A percentile compares a stretch with the other conserved stretches of the same genome.
Conservation (phyloP, 2,888 invertebrate genomes). For the Lamellibrachia satsuma region DNA sequence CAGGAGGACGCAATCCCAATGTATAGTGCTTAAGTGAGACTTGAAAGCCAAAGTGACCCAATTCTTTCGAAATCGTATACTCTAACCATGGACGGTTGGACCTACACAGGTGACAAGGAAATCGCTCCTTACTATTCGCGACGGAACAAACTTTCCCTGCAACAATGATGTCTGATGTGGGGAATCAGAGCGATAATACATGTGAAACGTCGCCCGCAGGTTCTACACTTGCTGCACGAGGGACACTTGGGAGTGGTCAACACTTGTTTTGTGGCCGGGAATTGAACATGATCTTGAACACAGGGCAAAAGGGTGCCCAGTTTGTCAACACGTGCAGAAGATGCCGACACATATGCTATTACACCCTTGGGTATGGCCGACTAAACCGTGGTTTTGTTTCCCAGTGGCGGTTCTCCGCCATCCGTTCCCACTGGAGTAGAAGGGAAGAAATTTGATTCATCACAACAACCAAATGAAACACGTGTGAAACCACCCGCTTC, state of each 20-base stretch:
- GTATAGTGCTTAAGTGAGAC: constrained; percentile 8
- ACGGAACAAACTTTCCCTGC: constrained; percentile 20
- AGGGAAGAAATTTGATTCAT: constrained; percentile 14
- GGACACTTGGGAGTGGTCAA: not conserved
- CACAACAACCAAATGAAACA: not conserved
- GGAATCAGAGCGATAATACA: constrained; percentile 13
- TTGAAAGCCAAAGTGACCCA: not conserved
- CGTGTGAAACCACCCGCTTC: not conserved
- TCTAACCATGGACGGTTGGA: not conserved
- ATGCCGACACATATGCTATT: not conserved
- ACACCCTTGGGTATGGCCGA: constrained; percentile 18
- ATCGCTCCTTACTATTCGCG: not conserved
- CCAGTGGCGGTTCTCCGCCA: constrained; percentile 19
- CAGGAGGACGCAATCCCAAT: constrained; percentile 17
- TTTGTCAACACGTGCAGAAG: not conserved
- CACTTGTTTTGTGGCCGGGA: not conserved
- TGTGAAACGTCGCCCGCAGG: not conserved
- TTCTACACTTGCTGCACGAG: constrained; percentile 23
- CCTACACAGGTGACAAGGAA: constrained; percentile 6
- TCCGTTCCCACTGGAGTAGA: constrained; percentile 17
- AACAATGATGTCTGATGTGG: constrained; percentile 8
- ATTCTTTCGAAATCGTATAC: not conserved
- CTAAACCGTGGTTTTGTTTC: constrained; percentile 7
- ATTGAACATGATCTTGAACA: constrained; percentile 20
- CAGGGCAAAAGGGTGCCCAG: constrained; percentile 14